phyloP scores from a whole-genome alignment of 2,797 vertebrate genomes.

The Eutrigla gurnardus region DNA sequence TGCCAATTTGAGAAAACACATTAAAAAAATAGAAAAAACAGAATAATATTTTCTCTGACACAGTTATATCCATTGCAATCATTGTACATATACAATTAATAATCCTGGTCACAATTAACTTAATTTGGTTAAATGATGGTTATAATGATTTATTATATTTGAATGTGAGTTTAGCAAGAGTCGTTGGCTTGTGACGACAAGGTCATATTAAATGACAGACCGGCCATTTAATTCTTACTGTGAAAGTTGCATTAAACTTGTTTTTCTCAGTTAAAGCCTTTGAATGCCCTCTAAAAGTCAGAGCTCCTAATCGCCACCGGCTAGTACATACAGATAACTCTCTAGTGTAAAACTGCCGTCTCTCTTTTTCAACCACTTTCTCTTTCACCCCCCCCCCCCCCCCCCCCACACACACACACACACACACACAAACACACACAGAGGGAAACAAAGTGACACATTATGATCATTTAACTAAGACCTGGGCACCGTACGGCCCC shows the following conservation, averaged over 20 bases:
- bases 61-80: too few species aligned
- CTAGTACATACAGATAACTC: conserved; percentile 9
- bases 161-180: conserved; percentile 19
- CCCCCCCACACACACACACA: background rate
- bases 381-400: too few species aligned
- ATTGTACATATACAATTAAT: conserved; percentile 2
- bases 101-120: background rate
- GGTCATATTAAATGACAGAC: conserved; percentile 41
- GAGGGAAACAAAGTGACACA: background rate
- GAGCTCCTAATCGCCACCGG: conserved; percentile 31
- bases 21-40: background rate
- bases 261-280: background rate
- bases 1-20: background rate
- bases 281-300: conserved; percentile 50
- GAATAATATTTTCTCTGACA: background rate
- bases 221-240: conserved; percentile 16
- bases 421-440: background rate
- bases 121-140: conserved; percentile 22
- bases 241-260: background rate
- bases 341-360: conserved; percentile 31
- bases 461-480: too few species aligned
- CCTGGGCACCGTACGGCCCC: too few species aligned
- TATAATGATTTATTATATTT: conserved; percentile 14
- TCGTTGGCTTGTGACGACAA: conserved; percentile 32
- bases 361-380: background rate